Evolutionary conservation across 2,113 vertebrate genomes (phyloP).

Genomic region (Equus przewalskii): DNA sequence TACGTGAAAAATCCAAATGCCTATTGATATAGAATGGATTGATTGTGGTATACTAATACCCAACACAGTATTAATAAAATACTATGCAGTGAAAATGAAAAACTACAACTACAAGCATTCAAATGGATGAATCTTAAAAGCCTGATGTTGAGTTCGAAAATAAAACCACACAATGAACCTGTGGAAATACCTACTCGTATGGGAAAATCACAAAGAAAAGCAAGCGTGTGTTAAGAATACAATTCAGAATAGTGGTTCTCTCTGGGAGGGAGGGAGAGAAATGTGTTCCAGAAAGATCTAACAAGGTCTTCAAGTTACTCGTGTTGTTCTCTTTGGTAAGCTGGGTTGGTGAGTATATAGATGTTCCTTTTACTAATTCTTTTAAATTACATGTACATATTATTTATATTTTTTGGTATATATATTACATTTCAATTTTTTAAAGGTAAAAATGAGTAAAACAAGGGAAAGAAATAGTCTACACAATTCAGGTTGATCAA

Average conservation of each 20-base stretch:
- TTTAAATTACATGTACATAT: background rate
- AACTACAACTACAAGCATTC: background rate
- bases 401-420: background rate
- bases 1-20: background rate
- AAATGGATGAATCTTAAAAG: background rate
- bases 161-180: background rate
- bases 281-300: slow-evolving; percentile 2
- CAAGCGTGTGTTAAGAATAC: background rate
- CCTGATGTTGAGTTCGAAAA: background rate
- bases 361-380: background rate
- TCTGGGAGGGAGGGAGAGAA: background rate
- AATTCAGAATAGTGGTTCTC: background rate
- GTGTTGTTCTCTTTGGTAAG: background rate
- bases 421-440: background rate
- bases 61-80: background rate
- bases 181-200: background rate
- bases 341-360: background rate
- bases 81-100: background rate
- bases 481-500: background rate
- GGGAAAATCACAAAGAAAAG: slow-evolving; percentile 2
- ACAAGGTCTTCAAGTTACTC: background rate
- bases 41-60: background rate
- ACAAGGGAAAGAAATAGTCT: slow-evolving; percentile 24
- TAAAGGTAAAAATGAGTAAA: background rate
- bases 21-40: background rate